Percentiles rank a stretch among this genome's conserved stretches.
Evolutionary conservation across 2,113 vertebrate genomes (phyloP).

Genomic region (Acanthochromis polyacanthus): DNA sequence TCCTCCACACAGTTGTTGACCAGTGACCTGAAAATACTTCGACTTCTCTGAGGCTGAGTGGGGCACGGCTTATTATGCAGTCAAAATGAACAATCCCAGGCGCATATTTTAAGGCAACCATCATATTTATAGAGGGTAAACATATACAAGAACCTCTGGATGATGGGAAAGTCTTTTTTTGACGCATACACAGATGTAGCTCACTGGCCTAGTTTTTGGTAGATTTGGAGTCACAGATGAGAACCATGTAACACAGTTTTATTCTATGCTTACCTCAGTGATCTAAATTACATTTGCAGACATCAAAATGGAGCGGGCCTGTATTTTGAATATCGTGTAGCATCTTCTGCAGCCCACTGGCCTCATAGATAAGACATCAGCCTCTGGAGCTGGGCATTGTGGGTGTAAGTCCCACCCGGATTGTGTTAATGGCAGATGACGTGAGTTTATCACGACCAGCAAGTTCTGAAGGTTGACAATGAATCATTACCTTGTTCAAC

Average conservation of each 20-base stretch:
- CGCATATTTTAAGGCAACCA: slow-evolving; percentile 2
- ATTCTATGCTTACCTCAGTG: neutral
- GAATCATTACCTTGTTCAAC: too few species aligned
- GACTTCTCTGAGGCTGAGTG: neutral
- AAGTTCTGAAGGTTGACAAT: too few species aligned
- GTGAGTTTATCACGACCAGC: too few species aligned
- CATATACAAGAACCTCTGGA: neutral
- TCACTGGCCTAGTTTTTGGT: neutral
- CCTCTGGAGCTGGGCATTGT: slow-evolving; percentile 97
- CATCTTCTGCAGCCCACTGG: slow-evolving; percentile 81
- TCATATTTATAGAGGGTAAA: slow-evolving; percentile 14
- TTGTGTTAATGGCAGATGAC: slow-evolving; percentile 40
- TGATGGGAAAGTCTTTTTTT: neutral
- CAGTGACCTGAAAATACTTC: neutral
- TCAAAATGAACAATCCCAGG: neutral
- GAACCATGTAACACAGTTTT: neutral
- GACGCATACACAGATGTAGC: neutral
- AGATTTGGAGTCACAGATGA: neutral
- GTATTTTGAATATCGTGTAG: neutral
- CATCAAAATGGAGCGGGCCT: neutral
- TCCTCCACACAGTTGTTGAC: neutral
- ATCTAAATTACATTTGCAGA: neutral
- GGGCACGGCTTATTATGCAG: slow-evolving; percentile 3
- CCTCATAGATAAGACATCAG: slow-evolving; percentile 98
- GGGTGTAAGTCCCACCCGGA: slow-evolving; percentile 97